Evolutionary conservation across 1,140 invertebrate genomes (phyloP).

Genomic region (Leptinotarsa undecemlineata): DNA sequence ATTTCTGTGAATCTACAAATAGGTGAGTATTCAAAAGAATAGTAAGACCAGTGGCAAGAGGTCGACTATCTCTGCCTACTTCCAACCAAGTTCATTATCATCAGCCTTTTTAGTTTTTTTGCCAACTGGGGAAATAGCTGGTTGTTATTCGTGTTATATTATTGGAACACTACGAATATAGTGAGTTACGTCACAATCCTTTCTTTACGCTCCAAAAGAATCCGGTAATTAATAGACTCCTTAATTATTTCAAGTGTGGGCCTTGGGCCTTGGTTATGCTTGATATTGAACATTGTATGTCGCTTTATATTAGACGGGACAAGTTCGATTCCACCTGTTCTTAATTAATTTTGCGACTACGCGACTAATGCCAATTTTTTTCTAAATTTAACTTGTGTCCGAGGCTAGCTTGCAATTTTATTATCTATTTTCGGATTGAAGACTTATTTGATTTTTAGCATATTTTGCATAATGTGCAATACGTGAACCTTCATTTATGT

Average conservation of each 20-base stretch:
- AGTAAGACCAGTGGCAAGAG: too few relatives aligned
- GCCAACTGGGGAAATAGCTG: too few relatives aligned
- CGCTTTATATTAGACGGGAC: constrained; percentile 1
- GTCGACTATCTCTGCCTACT: too few relatives aligned
- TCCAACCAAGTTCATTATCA: too few relatives aligned
- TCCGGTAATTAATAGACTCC: neutral
- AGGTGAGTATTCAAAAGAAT: too few relatives aligned
- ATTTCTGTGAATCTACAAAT: too few relatives aligned
- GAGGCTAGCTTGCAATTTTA: neutral
- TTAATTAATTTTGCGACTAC: neutral
- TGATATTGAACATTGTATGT: constrained; percentile 6
- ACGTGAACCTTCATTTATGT: neutral
- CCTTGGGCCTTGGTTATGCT: constrained; percentile 3
- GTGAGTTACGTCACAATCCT: neutral
- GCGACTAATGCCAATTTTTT: constrained; percentile 6
- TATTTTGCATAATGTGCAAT: neutral
- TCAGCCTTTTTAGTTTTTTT: too few relatives aligned
- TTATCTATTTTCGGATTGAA: neutral
- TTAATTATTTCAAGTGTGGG: neutral
- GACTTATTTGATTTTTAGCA: neutral
- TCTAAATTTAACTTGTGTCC: neutral
- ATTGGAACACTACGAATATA: too few relatives aligned
- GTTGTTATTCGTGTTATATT: too few relatives aligned
- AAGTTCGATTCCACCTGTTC: neutral
- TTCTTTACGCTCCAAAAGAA: neutral